phyloP scores from a whole-genome alignment of 2,888 invertebrate species.

The Melipona beecheii region DNA sequence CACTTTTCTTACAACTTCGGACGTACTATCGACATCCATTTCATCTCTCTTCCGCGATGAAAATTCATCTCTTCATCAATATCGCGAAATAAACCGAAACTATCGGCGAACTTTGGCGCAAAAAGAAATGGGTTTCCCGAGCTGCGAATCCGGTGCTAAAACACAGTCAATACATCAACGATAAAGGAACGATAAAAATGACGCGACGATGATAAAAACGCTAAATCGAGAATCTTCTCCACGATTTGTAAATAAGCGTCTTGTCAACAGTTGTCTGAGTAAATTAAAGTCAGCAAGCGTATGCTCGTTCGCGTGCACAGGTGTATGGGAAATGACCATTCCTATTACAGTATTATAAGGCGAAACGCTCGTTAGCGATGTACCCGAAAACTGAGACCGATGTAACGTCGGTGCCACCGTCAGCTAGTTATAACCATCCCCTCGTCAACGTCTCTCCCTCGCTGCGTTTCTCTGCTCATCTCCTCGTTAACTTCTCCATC shows the following conservation, averaged over 20 bases:
- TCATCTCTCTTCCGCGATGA: not conserved
- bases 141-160: not conserved
- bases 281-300: constrained; percentile 29
- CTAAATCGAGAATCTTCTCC: constrained; percentile 6
- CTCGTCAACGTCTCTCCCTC: constrained; percentile 3
- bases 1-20: too few species aligned
- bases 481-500: not conserved
- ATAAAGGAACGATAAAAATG: not conserved
- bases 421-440: constrained; percentile 35
- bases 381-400: constrained; percentile 52
- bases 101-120: not conserved
- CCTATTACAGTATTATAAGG: constrained; percentile 36
- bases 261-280: constrained; percentile 8
- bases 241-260: constrained; percentile 50
- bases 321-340: constrained; percentile 60
- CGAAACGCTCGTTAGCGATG: constrained; percentile 50
- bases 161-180: accelerated
- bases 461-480: not conserved
- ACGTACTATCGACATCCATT: too few species aligned
- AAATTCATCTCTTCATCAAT: not conserved
- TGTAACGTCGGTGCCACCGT: constrained; percentile 35
- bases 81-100: not conserved
- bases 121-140: not conserved
- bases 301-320: constrained; percentile 59
- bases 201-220: not conserved